A percentile compares a stretch with the other conserved stretches of the same genome.
Conservation (phyloP, 2,797 vertebrate genomes). For the Anas bahamensis region DNA sequence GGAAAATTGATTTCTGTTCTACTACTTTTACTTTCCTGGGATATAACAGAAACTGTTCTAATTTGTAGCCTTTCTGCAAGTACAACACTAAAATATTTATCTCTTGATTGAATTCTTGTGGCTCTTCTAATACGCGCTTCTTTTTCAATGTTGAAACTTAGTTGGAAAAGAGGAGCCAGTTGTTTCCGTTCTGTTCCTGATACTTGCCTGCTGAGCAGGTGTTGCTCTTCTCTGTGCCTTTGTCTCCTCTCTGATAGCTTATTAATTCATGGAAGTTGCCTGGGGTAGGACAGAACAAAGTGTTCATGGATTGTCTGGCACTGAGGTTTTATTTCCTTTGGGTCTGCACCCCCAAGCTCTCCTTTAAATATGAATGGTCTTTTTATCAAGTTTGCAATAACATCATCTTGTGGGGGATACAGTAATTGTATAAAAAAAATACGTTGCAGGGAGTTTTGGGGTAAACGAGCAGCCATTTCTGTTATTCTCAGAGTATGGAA, state of each 20-base stretch:
- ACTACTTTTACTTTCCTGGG: neutral
- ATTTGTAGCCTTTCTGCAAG: neutral
- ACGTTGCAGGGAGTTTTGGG: neutral
- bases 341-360: neutral
- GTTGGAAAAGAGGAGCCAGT: neutral
- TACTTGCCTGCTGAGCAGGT: neutral
- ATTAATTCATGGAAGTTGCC: neutral
- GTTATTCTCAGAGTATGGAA: neutral
- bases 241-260: neutral
- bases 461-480: neutral
- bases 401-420: neutral
- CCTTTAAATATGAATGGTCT: neutral
- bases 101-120: neutral
- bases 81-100: neutral
- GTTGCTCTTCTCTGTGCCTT: neutral
- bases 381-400: neutral
- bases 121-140: neutral
- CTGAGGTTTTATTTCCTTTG: neutral
- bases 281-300: neutral
- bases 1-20: neutral
- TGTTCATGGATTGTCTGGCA: neutral
- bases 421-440: neutral
- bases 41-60: neutral
- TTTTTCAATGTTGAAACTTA: neutral
- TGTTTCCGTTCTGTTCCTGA: neutral